Evolutionary conservation across 2,797 vertebrate genomes (phyloP), one percentile per base, ranked within the genome.

Genomic region (Thalassophryne amazonica): DNA sequence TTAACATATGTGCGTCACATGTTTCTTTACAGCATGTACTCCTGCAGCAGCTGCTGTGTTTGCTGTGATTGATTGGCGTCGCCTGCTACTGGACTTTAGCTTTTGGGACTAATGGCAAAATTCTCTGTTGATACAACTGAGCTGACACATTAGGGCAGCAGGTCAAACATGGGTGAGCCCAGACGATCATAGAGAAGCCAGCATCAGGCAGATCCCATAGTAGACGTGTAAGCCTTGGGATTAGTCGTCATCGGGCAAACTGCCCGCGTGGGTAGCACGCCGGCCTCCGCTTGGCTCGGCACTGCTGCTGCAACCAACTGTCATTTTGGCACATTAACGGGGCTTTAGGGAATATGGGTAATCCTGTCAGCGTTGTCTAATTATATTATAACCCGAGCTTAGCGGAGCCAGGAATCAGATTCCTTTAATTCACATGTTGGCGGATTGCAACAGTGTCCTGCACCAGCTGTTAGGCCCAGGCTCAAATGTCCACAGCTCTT

Each of bases 341-440:
- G 54, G 76, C 71, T 74, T 76, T 69, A 77, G 72, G 73, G 77
- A 83, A 76, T 54, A 57, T 59, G 53, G 38, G 22, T 81, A 88
- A 89, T 89, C 78, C 78, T 67, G 80, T 88, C 76, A 80, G 49
- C 50, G 34, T 73, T 81, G 70, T 83, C 59, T 84, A 83, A 86
- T 83, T 78, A 76, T 66, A 80, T 85, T 83, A 80, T 59, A 60
- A 78, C 70, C 75, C 19, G 2, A 40, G 76, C 73, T 82, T 48
- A 78, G 69, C 68, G 19, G 67, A 66, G 56, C 69, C 22, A 7
- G 57, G 67, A 82, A 80, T 85, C 78, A 72, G 66, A 82, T 85
- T 81, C 76, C 72, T 82, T 34, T 81, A 73, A 83, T 83, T 85
- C 74, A 68, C 70, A 45, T 64, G 69, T 50, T 41, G 68, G 50